These are phyloP conservation scores for Ochotona princeps DNA, from an alignment of 2,113 vertebrate genomes.

Conservation along the genomic window DNA sequence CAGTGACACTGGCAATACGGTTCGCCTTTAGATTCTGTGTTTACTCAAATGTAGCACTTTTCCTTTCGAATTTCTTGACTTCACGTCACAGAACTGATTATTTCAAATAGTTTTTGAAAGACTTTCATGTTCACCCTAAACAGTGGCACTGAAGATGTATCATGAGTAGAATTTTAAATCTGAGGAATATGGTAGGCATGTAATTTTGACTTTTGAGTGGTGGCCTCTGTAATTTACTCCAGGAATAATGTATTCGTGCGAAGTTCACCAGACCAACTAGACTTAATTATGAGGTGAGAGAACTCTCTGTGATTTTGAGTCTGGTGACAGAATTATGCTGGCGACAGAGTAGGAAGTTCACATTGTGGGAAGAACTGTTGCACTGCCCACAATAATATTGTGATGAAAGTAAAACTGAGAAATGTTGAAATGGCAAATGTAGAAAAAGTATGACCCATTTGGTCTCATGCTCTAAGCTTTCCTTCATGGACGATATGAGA, in stretches of 20 bases:
- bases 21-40: conserved; percentile 57
- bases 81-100: conserved; percentile 69
- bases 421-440: not conserved
- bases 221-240: conserved; percentile 68
- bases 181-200: not conserved
- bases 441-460: not conserved
- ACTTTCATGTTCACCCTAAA: conserved; percentile 5
- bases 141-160: not conserved
- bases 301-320: conserved; percentile 36
- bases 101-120: conserved; percentile 76
- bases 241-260: conserved; percentile 11
- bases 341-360: conserved; percentile 36
- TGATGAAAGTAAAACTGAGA: conserved; percentile 9
- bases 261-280: conserved; percentile 58
- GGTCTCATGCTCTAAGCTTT: not conserved
- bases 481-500: not conserved
- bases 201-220: conserved; percentile 56
- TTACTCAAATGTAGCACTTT: conserved; percentile 55
- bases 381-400: not conserved
- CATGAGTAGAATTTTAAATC: conserved; percentile 62
- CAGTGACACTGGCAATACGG: not conserved
- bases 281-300: conserved; percentile 59
- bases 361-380: not conserved
- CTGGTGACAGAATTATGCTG: not conserved
- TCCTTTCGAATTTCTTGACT: conserved; percentile 57